phyloP scores from a whole-genome alignment of 2,797 vertebrate species.

The Arrhamphus sclerolepis region DNA sequence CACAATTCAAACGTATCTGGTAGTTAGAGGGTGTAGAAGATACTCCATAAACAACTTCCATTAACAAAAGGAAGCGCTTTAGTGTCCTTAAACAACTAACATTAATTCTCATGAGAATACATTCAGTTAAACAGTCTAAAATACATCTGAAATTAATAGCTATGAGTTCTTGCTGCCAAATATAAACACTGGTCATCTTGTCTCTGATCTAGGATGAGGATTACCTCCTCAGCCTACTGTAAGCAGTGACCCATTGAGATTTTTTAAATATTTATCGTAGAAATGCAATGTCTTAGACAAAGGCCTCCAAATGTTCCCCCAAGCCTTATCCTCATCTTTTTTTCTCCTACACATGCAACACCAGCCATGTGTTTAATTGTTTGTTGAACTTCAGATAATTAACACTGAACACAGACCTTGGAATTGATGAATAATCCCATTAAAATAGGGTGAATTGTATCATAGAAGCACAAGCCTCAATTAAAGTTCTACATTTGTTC shows the following conservation, averaged over 20 bases:
- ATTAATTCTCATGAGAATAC: background rate
- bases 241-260: background rate
- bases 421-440: constrained; percentile 40
- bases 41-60: constrained; percentile 4
- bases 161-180: constrained; percentile 1
- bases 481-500: constrained; percentile 54
- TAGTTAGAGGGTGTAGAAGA: background rate
- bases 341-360: constrained; percentile 9
- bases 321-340: background rate
- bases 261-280: background rate
- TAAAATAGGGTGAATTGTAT: constrained; percentile 31
- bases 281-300: background rate
- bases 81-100: background rate
- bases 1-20: constrained; percentile 7
- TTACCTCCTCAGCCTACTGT: background rate
- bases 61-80: background rate
- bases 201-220: background rate
- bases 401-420: constrained; percentile 35
- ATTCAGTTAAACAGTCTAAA: constrained; percentile 2
- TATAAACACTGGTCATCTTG: constrained; percentile 10
- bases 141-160: constrained; percentile 2
- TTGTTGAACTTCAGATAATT: constrained; percentile 56
- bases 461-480: constrained; percentile 40
- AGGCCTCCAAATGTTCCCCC: background rate
- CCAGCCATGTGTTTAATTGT: constrained; percentile 37